Conservation (phyloP, 2,888 invertebrate species). For the Eristalis pertinax region DNA sequence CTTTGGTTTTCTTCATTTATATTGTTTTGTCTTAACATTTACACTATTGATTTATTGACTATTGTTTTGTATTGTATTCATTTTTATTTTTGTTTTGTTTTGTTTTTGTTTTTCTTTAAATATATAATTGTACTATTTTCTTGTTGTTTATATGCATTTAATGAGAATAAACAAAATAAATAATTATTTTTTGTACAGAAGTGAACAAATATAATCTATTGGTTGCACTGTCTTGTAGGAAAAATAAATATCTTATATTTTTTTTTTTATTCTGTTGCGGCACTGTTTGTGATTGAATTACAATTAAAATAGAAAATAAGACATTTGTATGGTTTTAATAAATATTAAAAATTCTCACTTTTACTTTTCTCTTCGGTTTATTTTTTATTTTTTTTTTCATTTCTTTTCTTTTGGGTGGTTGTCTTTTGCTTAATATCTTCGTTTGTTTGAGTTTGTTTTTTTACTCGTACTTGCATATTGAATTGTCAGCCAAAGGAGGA, state of each 20-base stretch:
- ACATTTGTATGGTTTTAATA: constrained; percentile 30
- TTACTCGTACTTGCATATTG: background rate
- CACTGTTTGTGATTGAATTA: constrained; percentile 22
- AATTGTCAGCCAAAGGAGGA: constrained; percentile 56
- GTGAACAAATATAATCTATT: constrained; percentile 5
- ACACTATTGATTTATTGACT: constrained; percentile 71
- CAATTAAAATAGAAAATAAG: constrained; percentile 1
- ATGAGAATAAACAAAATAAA: constrained; percentile 11
- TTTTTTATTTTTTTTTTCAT: constrained; percentile 5
- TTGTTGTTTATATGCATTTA: constrained; percentile 43
- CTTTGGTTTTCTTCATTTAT: background rate
- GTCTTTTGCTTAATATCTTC: background rate
- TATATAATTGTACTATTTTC: constrained; percentile 73
- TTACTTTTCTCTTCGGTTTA: constrained; percentile 37
- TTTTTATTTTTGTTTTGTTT: constrained; percentile 39
- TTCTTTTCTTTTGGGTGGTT: background rate
- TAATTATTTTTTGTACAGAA: constrained; percentile 12
- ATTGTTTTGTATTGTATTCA: constrained; percentile 57
- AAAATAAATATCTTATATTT: constrained; percentile 54
- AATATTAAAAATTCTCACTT: constrained; percentile 72
- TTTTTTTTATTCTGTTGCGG: constrained; percentile 1
- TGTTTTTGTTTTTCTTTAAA: constrained; percentile 45
- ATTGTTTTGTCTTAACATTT: constrained; percentile 32
- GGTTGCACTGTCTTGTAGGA: constrained; percentile 57
- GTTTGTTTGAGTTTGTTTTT: background rate